phyloP scores from a whole-genome alignment of 2,888 invertebrate genomes.

The Lampropteryx suffumata region DNA sequence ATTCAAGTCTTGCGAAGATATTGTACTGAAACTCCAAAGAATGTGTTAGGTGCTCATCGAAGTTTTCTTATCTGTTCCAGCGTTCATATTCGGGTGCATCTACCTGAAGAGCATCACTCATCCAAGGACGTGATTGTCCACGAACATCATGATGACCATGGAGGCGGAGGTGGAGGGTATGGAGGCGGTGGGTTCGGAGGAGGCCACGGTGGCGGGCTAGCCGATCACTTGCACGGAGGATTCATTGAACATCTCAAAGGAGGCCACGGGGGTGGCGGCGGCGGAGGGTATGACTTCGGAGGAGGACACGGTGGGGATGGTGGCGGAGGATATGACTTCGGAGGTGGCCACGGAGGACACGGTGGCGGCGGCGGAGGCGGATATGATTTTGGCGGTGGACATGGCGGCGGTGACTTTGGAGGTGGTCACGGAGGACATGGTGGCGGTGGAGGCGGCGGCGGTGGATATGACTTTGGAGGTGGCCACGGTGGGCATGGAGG shows the following conservation, averaged over 20 bases:
- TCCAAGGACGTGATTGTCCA: constrained; percentile 74
- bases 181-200: constrained; percentile 47
- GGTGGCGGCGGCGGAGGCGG: constrained; percentile 52
- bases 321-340: constrained; percentile 41
- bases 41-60: constrained; percentile 4
- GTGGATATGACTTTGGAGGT: constrained; percentile 40
- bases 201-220: constrained; percentile 46
- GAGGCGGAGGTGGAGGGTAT: constrained; percentile 32
- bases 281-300: constrained; percentile 42
- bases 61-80: constrained; percentile 62
- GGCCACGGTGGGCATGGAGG: constrained; percentile 53
- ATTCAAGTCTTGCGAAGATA: constrained; percentile 25
- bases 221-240: constrained; percentile 59
- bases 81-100: constrained; percentile 81
- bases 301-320: constrained; percentile 27
- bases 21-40: constrained; percentile 6
- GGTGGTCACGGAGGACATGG: constrained; percentile 43
- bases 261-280: constrained; percentile 46
- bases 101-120: constrained; percentile 76
- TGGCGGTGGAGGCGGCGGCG: constrained; percentile 53
- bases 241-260: constrained; percentile 39
- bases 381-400: constrained; percentile 47
- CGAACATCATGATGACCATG: constrained; percentile 56
- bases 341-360: constrained; percentile 49
- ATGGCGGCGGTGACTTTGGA: constrained; percentile 25